A percentile compares a stretch with the other conserved stretches of the same genome.
phyloP scores from a whole-genome alignment of 2,113 vertebrate genomes.

The Alligator sinensis region DNA sequence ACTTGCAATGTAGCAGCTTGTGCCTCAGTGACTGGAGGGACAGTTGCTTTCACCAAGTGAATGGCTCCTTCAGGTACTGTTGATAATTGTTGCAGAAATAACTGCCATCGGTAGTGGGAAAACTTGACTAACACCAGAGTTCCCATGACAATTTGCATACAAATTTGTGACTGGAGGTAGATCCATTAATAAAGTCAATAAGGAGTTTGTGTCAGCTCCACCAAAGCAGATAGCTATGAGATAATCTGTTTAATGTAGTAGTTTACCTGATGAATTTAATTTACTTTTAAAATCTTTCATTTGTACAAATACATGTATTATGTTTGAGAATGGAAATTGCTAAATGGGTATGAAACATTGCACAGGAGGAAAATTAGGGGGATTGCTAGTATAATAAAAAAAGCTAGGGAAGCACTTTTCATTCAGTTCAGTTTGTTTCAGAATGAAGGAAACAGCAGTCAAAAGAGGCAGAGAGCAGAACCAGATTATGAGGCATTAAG shows the following conservation, averaged over 20 bases:
- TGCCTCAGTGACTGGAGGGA: not conserved
- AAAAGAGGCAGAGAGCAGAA: not conserved
- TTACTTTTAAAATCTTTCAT: conserved; percentile 33
- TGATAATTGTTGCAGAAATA: conserved; percentile 15
- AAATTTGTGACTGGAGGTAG: conserved; percentile 59
- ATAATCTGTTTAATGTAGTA: conserved; percentile 53
- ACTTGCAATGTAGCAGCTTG: not conserved
- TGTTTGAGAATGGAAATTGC: conserved; percentile 25
- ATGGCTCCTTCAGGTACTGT: conserved; percentile 27
- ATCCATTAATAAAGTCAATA: conserved; percentile 74
- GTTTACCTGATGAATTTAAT: conserved; percentile 40
- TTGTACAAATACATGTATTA: conserved; percentile 29
- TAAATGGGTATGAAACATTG: not conserved
- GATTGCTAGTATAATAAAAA: not conserved
- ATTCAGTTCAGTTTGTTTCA: not conserved
- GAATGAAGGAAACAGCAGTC: not conserved
- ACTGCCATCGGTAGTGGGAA: conserved; percentile 39
- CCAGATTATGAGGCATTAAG: not conserved
- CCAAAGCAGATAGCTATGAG: conserved; percentile 50
- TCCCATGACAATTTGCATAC: conserved; percentile 48
- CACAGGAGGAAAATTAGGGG: not conserved
- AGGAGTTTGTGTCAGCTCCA: conserved; percentile 14
- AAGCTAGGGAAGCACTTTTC: not conserved
- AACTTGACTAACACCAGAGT: conserved; percentile 30
- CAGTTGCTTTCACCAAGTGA: not conserved